Base-by-base conservation (phyloP, 2,797 vertebrate genomes). In the Hypotaenidia philippensis region DNA sequence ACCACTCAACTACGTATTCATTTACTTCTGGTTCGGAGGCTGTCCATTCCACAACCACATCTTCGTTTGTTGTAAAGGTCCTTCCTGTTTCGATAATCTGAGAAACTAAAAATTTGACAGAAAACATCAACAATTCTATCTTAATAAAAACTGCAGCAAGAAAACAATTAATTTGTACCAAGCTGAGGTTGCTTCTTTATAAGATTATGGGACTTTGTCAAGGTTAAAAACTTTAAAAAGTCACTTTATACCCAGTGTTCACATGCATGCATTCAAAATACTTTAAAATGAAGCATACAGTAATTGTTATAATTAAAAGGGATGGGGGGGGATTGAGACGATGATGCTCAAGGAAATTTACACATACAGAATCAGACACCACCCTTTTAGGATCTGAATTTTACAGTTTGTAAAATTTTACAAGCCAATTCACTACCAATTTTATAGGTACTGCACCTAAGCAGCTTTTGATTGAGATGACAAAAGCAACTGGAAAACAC, bases 1-100 rank as follows among this genome's bases (percentile, higher is more conserved):
- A 90, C 98, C 98, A 98, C 79, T 98, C 98, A 66, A 98, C 63
- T 23, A 98, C 50, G 72, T 97, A 98, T 2, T 78, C 15, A 2
- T 87, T 63, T 83, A 94, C 93, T 50, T 91, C 57, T 7, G 36
- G 36, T 47, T 21, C 2, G 4, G 87, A 95, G 53, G 86, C 41
- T 41, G 61, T 76, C 98, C 98, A 98, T 18, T 93, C 34, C 83
- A 98, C 93, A 82, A 87, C 34, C 57, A 98, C 65, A 40, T 86
- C 94, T 80, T 98, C 94, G 70, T 78, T 59, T 50, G 63, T 78
- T 55, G 55, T 85, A 66, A 7, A 41, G 22, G 89, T 23, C 23
- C 47, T 60, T 63, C 94, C 7, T 11, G 16, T 44, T 91, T 94
- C 36, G 41, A 98, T 95, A 63, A 88, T 34, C 32, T 19, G 78